Conservation (phyloP, 2,888 invertebrate genomes). For the Gisinianus flammeolus region DNA sequence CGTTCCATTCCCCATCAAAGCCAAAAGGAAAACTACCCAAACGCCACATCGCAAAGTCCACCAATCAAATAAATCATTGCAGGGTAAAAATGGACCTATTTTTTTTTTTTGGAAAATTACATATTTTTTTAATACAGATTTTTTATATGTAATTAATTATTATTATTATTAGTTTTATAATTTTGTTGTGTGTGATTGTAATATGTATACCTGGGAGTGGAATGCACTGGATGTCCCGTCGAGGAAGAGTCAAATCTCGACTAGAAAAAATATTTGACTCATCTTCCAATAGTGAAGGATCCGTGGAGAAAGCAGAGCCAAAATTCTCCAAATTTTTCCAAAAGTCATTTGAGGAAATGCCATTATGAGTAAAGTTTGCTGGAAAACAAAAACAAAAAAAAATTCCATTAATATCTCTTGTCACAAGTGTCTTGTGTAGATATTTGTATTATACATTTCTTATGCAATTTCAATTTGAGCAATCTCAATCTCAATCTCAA, state of each 20-base stretch:
- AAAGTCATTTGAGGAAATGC: conserved; percentile 44
- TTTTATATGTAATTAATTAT: background rate
- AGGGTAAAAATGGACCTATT: conserved; percentile 91
- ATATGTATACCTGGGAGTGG: conserved; percentile 74
- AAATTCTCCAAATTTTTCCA: conserved; percentile 47
- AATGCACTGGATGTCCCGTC: conserved; percentile 71
- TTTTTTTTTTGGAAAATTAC: conserved; percentile 31
- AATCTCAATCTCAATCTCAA: no score
- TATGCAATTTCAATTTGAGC: no score
- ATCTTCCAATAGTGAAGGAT: conserved; percentile 27
- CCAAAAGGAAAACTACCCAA: conserved; percentile 95
- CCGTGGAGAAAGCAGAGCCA: conserved; percentile 45
- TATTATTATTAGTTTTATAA: background rate
- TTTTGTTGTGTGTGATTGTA: background rate
- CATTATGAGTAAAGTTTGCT: conserved; percentile 51
- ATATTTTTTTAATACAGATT: no score
- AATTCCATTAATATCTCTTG: no score
- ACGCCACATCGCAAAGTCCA: conserved; percentile 96
- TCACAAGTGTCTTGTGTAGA: no score
- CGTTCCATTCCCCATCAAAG: conserved; percentile 93
- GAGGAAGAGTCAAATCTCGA: conserved; percentile 34
- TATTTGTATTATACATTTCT: no score
- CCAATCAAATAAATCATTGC: conserved; percentile 96
- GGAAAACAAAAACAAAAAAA: background rate
- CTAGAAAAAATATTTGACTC: conserved; percentile 24